phyloP scores from a whole-genome alignment of 2,113 vertebrate genomes.

The Synodontis membranacea region DNA sequence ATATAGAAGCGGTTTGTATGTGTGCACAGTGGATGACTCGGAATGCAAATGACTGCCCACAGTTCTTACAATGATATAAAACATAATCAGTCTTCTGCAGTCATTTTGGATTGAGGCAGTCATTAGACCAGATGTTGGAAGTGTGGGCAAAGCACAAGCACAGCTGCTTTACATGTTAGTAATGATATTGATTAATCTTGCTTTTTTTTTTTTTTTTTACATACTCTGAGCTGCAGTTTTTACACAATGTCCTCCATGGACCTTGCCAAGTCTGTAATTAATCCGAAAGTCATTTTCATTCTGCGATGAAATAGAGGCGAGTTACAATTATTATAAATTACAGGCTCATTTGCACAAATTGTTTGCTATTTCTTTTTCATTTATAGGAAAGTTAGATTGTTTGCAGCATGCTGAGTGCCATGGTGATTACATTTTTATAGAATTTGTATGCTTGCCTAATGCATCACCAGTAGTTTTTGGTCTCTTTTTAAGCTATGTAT shows the following conservation, averaged over 20 bases:
- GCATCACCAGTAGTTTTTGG: neutral
- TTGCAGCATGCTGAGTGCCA: neutral
- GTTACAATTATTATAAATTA: constrained; percentile 22
- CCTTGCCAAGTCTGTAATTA: constrained; percentile 5
- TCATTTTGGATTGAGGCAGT: neutral
- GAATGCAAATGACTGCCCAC: neutral
- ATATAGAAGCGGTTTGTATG: neutral
- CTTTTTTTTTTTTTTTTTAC: neutral
- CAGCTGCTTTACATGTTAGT: constrained; percentile 6
- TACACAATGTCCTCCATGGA: neutral
- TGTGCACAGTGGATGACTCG: neutral
- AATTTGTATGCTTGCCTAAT: neutral
- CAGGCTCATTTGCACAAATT: neutral
- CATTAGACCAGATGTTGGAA: constrained; percentile 23
- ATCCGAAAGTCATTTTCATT: constrained; percentile 19
- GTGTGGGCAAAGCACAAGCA: constrained; percentile 5
- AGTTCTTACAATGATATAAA: neutral
- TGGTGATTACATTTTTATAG: neutral
- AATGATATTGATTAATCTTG: neutral
- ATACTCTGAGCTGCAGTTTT: neutral
- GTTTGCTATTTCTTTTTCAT: neutral
- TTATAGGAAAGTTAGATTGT: neutral
- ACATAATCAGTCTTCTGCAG: neutral
- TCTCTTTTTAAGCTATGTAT: neutral
- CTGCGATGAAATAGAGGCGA: neutral